Conservation (phyloP, 2,888 invertebrate species). For the Ichneumon xanthorius region DNA sequence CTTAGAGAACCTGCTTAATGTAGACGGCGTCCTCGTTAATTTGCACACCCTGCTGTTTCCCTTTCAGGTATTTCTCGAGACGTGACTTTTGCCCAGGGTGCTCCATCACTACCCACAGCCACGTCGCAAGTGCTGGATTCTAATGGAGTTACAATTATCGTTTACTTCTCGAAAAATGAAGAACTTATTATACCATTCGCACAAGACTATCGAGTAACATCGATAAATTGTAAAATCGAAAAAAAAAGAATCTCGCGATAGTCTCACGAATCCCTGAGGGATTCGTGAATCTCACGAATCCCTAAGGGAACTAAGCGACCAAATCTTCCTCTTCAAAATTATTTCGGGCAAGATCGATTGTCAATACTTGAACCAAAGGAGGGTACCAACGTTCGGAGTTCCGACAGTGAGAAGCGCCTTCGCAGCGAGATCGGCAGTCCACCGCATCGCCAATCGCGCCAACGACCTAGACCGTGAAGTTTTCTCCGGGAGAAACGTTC, state of each 20-base stretch:
- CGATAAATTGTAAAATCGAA: not conserved
- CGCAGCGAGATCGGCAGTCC: no score
- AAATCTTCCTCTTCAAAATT: no score
- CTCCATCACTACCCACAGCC: slow-evolving; percentile 85
- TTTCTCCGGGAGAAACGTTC: no score
- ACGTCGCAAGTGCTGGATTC: slow-evolving; percentile 86
- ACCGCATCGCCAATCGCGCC: no score
- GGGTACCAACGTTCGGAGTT: no score
- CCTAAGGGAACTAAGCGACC: no score
- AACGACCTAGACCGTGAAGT: no score
- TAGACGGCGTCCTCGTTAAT: slow-evolving; percentile 80
- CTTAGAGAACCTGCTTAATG: slow-evolving; percentile 78
- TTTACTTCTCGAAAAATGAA: slow-evolving; percentile 1
- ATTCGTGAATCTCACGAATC: no score
- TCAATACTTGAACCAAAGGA: no score
- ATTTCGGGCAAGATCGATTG: no score
- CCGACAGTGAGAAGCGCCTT: no score
- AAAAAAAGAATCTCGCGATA: not conserved
- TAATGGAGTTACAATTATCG: slow-evolving; percentile 73
- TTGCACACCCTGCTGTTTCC: slow-evolving; percentile 78
- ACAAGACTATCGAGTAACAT: slow-evolving; percentile 10
- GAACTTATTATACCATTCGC: slow-evolving; percentile 13
- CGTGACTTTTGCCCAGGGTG: slow-evolving; percentile 82
- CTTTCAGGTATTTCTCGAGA: slow-evolving; percentile 79
- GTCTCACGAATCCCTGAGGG: no score